Conservation (phyloP, 2,113 vertebrate species). For the Phrynocephalus versicolor region DNA sequence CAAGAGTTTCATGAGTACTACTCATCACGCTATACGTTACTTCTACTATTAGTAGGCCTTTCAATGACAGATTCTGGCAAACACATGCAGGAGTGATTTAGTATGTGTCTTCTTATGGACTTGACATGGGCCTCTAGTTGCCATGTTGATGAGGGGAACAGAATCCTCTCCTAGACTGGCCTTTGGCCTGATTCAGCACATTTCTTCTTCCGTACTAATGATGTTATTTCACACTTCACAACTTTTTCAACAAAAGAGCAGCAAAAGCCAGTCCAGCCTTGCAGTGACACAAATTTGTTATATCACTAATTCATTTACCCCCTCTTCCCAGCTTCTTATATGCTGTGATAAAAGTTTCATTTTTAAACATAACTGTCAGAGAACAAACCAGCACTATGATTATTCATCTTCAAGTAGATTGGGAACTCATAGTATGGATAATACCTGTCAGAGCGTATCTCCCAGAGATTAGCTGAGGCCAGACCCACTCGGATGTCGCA, state of each 20-base stretch:
- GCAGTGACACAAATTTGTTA: not conserved
- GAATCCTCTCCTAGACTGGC: not conserved
- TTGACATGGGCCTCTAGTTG: too few relatives aligned
- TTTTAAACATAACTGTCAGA: not conserved
- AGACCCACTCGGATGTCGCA: too few relatives aligned
- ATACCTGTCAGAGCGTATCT: too few relatives aligned
- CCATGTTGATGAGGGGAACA: not conserved
- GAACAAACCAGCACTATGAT: not conserved
- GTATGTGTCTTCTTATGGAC: too few relatives aligned
- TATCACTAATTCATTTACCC: not conserved
- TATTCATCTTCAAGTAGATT: not conserved
- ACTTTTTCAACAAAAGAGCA: not conserved
- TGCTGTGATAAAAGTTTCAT: not conserved
- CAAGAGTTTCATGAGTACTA: not conserved
- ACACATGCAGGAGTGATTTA: too few relatives aligned
- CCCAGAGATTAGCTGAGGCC: too few relatives aligned
- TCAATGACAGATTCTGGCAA: too few relatives aligned
- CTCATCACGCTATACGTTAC: too few relatives aligned
- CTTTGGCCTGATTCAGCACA: not conserved
- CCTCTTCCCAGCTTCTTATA: not conserved
- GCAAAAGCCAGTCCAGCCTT: not conserved
- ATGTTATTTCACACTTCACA: not conserved
- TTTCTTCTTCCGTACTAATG: not conserved
- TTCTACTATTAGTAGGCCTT: too few relatives aligned
- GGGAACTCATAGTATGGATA: not conserved